Conservation (phyloP, 1,140 invertebrate genomes). For the Bombus breviceps region DNA sequence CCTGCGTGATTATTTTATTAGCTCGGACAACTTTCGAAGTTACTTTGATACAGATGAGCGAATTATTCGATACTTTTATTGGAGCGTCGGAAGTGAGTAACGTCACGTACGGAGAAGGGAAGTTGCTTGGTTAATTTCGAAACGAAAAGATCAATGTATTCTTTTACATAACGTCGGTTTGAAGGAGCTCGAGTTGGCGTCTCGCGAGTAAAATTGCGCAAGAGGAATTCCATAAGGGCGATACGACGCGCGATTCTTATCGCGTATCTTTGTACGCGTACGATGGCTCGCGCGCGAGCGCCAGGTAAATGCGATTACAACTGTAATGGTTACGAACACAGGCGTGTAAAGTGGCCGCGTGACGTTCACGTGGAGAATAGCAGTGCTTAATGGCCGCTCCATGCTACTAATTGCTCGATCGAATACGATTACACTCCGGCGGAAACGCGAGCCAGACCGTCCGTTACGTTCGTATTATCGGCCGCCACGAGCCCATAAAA, state of each 20-base stretch:
- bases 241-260: constrained; percentile 18
- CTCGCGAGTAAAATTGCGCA: neutral
- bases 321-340: constrained; percentile 26
- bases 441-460: constrained; percentile 43
- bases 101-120: too few relatives aligned
- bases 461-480: constrained; percentile 21
- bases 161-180: neutral
- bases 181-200: neutral
- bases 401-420: constrained; percentile 67
- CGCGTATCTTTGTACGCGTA: constrained; percentile 19
- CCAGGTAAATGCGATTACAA: constrained; percentile 42
- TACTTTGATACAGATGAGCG: rapidly evolving
- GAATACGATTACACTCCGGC: constrained; percentile 51
- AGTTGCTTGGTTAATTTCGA: too few relatives aligned
- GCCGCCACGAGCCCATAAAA: neutral
- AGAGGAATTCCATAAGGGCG: neutral
- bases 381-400: constrained; percentile 57
- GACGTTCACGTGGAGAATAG: constrained; percentile 43
- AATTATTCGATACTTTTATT: too few relatives aligned
- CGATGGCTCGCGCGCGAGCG: neutral
- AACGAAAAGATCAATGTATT: neutral
- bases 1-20: too few relatives aligned
- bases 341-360: constrained; percentile 17
- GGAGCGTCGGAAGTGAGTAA: too few relatives aligned
- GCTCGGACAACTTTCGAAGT: too few relatives aligned